A percentile compares a stretch with the other conserved stretches of the same genome.
Conservation (phyloP, 1,140 invertebrate genomes). For the Drosophila funebris region DNA sequence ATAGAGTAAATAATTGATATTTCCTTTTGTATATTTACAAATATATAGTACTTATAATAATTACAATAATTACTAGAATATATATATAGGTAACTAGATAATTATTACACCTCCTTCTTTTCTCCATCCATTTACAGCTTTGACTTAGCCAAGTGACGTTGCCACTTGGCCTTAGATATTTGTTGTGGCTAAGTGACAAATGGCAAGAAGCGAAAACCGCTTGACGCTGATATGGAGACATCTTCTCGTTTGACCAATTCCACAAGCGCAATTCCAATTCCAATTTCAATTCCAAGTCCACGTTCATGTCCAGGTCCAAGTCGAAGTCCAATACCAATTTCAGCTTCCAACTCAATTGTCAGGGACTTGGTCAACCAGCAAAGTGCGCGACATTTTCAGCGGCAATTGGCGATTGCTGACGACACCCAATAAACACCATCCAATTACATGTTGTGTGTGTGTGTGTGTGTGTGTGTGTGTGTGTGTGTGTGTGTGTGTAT, state of each 20-base stretch:
- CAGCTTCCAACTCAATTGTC: conserved; percentile 36
- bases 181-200: neutral
- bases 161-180: neutral
- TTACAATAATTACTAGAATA: too few species aligned
- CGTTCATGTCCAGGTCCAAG: neutral
- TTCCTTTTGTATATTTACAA: too few species aligned
- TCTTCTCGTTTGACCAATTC: neutral
- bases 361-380: conserved; percentile 24
- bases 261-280: conserved; percentile 35
- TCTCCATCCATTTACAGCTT: neutral
- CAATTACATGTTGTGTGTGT: conserved; percentile 55
- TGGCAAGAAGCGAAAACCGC: neutral
- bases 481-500: conserved; percentile 12
- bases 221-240: conserved; percentile 6
- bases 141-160: neutral
- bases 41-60: too few species aligned
- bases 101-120: too few species aligned
- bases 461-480: conserved; percentile 13
- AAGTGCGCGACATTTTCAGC: conserved; percentile 27
- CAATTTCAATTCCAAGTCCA: conserved; percentile 17
- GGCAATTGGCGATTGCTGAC: conserved; percentile 77
- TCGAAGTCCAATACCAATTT: conserved; percentile 31
- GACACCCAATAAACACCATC: conserved; percentile 75
- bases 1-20: too few species aligned
- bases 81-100: too few species aligned